Conservation (phyloP, 2,797 vertebrate genomes). For the Acanthiza pusilla region DNA sequence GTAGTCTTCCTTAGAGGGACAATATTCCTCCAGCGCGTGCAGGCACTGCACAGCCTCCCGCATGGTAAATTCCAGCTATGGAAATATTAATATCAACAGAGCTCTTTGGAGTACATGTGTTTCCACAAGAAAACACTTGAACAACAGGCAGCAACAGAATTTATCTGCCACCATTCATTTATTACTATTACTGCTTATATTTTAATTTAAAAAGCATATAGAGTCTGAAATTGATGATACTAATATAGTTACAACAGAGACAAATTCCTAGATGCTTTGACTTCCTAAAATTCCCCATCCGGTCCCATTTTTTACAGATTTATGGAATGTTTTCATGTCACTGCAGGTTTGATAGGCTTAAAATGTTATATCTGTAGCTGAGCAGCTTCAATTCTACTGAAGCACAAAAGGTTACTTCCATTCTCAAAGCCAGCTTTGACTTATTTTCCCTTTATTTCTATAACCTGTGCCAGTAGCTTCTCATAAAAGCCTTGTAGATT, state of each 20-base stretch:
- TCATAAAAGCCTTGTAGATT: not conserved
- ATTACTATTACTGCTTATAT: not conserved
- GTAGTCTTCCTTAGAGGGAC: conserved; percentile 94
- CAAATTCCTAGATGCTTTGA: not conserved
- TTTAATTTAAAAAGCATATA: not conserved
- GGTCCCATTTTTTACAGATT: not conserved
- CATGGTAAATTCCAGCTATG: conserved; percentile 91
- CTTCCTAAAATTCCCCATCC: not conserved
- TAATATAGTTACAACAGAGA: not conserved
- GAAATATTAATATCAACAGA: not conserved
- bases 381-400: not conserved
- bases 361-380: not conserved
- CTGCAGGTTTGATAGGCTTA: not conserved
- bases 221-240: not conserved
- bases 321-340: not conserved
- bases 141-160: not conserved
- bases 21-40: conserved; percentile 88
- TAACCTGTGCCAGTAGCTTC: not conserved
- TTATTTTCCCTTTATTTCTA: not conserved
- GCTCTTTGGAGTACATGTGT: fast-evolving
- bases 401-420: not conserved
- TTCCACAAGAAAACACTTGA: not conserved
- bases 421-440: not conserved
- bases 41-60: conserved; percentile 92
- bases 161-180: not conserved